Evolutionary conservation across 2,797 vertebrate species (phyloP), one percentile per base, ranked within the genome.

Genomic region (Acrocephalus scirpaceus): DNA sequence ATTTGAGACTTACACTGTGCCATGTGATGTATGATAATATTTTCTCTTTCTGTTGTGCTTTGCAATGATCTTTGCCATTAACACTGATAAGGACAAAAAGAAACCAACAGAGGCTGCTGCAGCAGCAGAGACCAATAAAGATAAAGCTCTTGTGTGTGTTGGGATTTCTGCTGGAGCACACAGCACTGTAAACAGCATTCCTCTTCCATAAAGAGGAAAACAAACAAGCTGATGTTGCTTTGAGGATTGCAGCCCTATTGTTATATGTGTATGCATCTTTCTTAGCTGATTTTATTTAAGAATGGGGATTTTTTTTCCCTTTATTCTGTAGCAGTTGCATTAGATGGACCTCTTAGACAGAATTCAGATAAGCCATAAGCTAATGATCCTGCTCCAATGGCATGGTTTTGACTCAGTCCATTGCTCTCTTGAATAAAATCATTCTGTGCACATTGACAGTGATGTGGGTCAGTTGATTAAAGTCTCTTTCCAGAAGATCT

Each of bases 61-160:
- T 84, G 25, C 50, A 61, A 38, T 54, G 38, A 69, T 86, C 62
- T 90, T 69, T 90, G 61, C 21, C 13, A 48, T 75, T 84, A 75
- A 47, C 54, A 45, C 20, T 27, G 70, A 57, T 81, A 93, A 88
- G 38, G 26, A 45, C n/a, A 51, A 66, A 76, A 82, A 64, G 53
- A 54, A 54, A 17, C 26, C 71, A 71, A 17, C 12, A 74, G 79
- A 73, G 67, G 20, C 1, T 7, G 13, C 79, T 50, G 57, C 42
- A 18, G 34, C 47, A 81, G 73, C 44, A 81, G 91, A 86, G 38
- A 72, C 42, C 58, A 48, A 58, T 58, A 54, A 92, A 84, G 80
- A 86, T 36, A 78, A 90, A 93, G 44, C 38, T 75, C 26, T n/a
- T 57, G 29, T 54, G 83, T 57, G 58, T 44, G 38, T 2, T 93